Base-by-base conservation (phyloP, 2,113 vertebrate species). In the Rhinopomastus cyanomelas region DNA sequence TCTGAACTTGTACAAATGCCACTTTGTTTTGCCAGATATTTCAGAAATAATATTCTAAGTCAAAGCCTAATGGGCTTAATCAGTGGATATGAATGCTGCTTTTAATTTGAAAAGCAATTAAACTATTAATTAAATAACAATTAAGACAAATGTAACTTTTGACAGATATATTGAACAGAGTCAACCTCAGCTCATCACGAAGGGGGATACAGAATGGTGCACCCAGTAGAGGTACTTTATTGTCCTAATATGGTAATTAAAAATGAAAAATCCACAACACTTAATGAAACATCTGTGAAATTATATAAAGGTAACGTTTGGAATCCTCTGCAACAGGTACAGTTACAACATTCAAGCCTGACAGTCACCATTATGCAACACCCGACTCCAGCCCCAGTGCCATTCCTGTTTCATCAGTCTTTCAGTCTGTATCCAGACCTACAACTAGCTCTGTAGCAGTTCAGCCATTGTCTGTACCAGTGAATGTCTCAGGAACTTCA, bases 151-250 rank as follows among this genome's bases (percentile, higher is more conserved):
- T 95, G 57, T 96, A 88, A 87, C 95, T 97, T 97, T 97, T 94
- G 96, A 91, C 96, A 98, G 98, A 97, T 97, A 97, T 97, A 96
- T 96, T 98, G 95, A 97, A 97, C 93, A 98, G 97, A 97, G 96
- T 97, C 90, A 97, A 98, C 69, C 88, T 96, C 93, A 95, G 96
- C 94, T 97, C 97, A 91, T 71, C 97, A 92, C 95, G 96, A 88
- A 95, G 92, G 77, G 97, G 95, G 95, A 95, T 97, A 95, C 97
- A 98, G 96, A 98, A 98, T 96, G 97, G 97, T 52, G 95, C 95
- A 74, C 95, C 97, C 77, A 97, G 93, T 95, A 97, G 97, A 98
- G 97, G 97, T 98, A 98, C 46, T 92, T 89, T 89, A 92, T 91
- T 96, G 88, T 95, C 96, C 39, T 96, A 90, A 73, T 95, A 59